Percentiles rank a stretch among this genome's conserved stretches.
These are phyloP conservation scores for Camelus bactrianus DNA, from an alignment of 2,113 vertebrate species.

Conservation along the genomic window DNA sequence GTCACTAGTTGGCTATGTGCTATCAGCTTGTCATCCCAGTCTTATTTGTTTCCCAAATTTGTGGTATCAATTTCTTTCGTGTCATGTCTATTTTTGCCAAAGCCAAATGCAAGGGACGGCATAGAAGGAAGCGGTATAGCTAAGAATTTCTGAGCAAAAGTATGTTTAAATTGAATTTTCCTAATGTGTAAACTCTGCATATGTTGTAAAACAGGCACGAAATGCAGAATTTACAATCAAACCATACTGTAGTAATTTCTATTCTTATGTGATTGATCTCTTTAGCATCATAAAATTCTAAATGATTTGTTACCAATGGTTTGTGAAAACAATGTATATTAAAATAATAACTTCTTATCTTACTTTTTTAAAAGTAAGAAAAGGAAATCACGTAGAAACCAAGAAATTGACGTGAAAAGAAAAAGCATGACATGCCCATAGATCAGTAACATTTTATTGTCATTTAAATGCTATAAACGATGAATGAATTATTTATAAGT, in stretches of 20 bases:
- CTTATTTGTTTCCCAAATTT: constrained; percentile 25
- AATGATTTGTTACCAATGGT: constrained; percentile 23
- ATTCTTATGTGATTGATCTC: background rate
- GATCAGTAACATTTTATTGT: constrained; percentile 59
- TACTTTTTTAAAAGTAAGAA: constrained; percentile 26
- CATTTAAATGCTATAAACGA: constrained; percentile 49
- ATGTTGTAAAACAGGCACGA: constrained; percentile 6
- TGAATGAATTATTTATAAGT: constrained; percentile 73
- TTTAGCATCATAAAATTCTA: constrained; percentile 25
- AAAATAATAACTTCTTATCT: constrained; percentile 33
- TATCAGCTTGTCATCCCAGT: background rate
- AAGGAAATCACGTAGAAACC: constrained; percentile 40
- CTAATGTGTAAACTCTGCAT: background rate
- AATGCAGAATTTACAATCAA: background rate
- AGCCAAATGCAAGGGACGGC: background rate
- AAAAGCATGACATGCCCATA: constrained; percentile 37
- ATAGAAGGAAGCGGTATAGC: background rate
- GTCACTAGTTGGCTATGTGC: background rate
- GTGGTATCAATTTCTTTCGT: background rate
- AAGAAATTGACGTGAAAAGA: constrained; percentile 41
- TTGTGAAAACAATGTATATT: constrained; percentile 31
- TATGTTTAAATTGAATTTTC: constrained; percentile 23
- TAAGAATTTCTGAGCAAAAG: constrained; percentile 35
- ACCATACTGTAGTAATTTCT: background rate
- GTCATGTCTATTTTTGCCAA: background rate